Evolutionary conservation across 2,888 invertebrate genomes (phyloP).

Genomic region (Cristatella mucedo): DNA sequence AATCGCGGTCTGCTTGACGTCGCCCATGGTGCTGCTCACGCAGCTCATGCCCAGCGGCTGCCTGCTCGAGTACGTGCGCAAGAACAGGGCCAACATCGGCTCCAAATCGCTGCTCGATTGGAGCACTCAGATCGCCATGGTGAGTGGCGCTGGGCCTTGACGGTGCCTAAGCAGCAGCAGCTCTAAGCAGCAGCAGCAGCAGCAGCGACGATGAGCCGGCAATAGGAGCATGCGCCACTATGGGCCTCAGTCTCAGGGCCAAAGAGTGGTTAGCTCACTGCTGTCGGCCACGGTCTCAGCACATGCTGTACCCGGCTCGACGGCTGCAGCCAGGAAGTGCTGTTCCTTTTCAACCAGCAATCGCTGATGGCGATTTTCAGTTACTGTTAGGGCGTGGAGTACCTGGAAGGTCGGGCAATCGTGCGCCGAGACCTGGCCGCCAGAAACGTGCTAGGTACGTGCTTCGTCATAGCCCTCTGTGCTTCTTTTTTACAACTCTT

Average conservation of each 20-base stretch:
- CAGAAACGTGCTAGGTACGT: constrained; percentile 63
- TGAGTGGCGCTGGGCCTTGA: constrained; percentile 15
- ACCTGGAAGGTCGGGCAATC: constrained; percentile 77
- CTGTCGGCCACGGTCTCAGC: too few relatives aligned
- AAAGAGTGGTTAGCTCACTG: too few relatives aligned
- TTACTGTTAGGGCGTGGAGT: constrained; percentile 58
- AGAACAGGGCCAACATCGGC: constrained; percentile 76
- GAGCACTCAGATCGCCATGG: constrained; percentile 85
- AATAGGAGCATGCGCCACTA: constrained; percentile 1
- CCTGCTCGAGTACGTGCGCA: constrained; percentile 78
- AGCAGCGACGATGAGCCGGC: not conserved
- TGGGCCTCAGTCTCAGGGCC: too few relatives aligned
- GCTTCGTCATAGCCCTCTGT: too few relatives aligned
- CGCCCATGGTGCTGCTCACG: constrained; percentile 91
- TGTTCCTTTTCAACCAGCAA: not conserved
- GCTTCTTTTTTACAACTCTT: too few relatives aligned
- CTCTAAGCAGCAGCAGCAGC: too few relatives aligned
- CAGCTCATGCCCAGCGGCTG: constrained; percentile 94
- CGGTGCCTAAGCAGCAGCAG: not conserved
- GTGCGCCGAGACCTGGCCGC: constrained; percentile 94
- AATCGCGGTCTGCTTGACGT: constrained; percentile 42
- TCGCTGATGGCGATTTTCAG: not conserved
- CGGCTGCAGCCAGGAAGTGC: too few relatives aligned
- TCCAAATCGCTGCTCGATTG: constrained; percentile 84
- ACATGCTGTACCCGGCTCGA: too few relatives aligned